A percentile compares a stretch with the other conserved stretches of the same genome.
Conservation (phyloP, 2,113 vertebrate species). For the Actenoides lindsayi region DNA sequence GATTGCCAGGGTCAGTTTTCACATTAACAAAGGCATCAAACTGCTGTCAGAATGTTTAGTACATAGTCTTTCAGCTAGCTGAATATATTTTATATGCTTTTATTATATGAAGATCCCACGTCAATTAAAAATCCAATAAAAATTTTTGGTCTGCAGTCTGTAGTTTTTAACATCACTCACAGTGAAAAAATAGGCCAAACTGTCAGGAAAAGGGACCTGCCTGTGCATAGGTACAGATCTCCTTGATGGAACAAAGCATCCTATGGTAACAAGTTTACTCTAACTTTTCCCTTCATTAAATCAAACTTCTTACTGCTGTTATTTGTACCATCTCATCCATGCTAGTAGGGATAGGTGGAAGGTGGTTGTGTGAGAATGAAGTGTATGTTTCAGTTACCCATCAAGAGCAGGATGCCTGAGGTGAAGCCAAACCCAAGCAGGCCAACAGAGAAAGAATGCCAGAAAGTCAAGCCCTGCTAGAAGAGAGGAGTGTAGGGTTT, state of each 20-base stretch:
- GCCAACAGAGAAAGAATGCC: neutral
- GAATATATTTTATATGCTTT: neutral
- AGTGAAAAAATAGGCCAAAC: neutral
- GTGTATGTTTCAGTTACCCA: neutral
- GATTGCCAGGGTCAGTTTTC: neutral
- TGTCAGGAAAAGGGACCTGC: neutral
- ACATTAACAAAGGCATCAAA: neutral
- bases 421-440: neutral
- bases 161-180: neutral
- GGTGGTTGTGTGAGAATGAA: neutral
- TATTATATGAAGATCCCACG: neutral
- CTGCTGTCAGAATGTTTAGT: neutral
- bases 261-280: neutral
- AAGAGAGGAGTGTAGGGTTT: neutral
- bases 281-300: neutral
- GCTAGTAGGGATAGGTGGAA: neutral
- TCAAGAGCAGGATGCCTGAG: neutral
- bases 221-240: neutral
- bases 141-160: neutral
- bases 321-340: neutral
- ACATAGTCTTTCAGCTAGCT: neutral
- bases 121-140: neutral
- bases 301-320: neutral
- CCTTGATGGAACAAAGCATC: neutral
- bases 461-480: neutral